Evolutionary conservation across 1,140 invertebrate genomes (phyloP), one percentile per base, ranked within the genome.

Genomic region (Sipha flava): DNA sequence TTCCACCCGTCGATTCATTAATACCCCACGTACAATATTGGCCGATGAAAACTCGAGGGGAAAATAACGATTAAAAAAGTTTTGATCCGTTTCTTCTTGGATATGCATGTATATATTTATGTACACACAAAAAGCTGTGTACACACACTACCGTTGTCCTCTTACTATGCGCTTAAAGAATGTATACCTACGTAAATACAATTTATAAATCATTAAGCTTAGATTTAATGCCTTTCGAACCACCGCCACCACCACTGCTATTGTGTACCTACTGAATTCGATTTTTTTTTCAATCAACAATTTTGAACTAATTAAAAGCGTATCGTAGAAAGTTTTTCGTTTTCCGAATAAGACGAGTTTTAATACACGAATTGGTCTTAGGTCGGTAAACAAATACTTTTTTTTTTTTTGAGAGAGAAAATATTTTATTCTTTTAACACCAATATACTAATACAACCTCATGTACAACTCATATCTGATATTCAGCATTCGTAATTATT

Each of bases 151-250:
- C n/a, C n/a, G n/a, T n/a, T n/a, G n/a, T n/a, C n/a, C n/a, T n/a
- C n/a, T n/a, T n/a, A n/a, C n/a, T n/a, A n/a, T n/a, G n/a, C n/a
- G n/a, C n/a, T n/a, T n/a, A n/a, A n/a, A n/a, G n/a, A 40, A 40
- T 10, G 12, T n/a, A 49, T n/a, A n/a, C 16, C 5, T 23, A 66
- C n/a, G 16, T 23, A 66, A 40, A 43, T 23, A 66, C 37, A 23
- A 66, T 66, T 64, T 66, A 43, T 66, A 66, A 66, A 40, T 66
- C 62, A 66, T 66, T 43, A 21, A 66, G 43, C 62, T 23, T n/a
- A 23, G 12, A 66, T 66, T 66, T 66, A 16, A 66, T 14, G 34
- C 5, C 4, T 66, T 3, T 34, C 9, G n/a, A 34, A 23, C 62
- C 18, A 2, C 29, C n/a, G n/a, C n/a, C n/a, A n/a, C n/a, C n/a